Evolutionary conservation across 2,888 invertebrate genomes (phyloP).

Genomic region (Malacosoma neustria): DNA sequence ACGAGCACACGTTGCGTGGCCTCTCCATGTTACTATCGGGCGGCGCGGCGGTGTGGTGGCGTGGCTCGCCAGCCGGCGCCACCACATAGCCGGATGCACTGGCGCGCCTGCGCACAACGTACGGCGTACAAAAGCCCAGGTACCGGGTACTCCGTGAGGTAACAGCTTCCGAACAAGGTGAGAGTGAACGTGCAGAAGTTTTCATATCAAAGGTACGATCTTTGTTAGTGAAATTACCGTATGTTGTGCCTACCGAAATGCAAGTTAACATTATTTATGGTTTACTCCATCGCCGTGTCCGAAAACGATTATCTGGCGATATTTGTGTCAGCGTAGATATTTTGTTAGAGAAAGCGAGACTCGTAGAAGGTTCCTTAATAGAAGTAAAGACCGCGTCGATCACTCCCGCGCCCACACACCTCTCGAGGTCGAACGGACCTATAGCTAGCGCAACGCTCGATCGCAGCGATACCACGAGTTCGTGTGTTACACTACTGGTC

Average conservation of each 20-base stretch:
- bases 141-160: not conserved
- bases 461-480: too few relatives aligned
- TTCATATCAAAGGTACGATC: constrained; percentile 2
- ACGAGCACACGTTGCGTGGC: constrained; percentile 13
- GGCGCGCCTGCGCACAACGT: not conserved
- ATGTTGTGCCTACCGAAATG: not conserved
- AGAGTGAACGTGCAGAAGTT: not conserved
- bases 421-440: too few relatives aligned
- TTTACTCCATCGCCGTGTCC: constrained; percentile 1
- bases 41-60: constrained; percentile 13
- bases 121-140: constrained; percentile 1
- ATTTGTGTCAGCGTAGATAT: too few relatives aligned
- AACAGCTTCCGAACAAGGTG: not conserved
- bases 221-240: constrained; percentile 1
- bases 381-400: too few relatives aligned
- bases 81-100: constrained; percentile 3
- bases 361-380: too few relatives aligned
- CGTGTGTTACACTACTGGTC: too few relatives aligned
- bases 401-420: too few relatives aligned
- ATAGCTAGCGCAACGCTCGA: not conserved
- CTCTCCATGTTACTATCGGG: constrained; percentile 14
- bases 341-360: too few relatives aligned
- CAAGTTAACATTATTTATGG: constrained; percentile 5
- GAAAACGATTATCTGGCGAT: not conserved
- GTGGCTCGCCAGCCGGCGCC: constrained; percentile 1